A percentile compares a stretch with the other conserved stretches of the same genome.
phyloP scores from a whole-genome alignment of 2,113 vertebrate species.

The Corvus hawaiiensis region DNA sequence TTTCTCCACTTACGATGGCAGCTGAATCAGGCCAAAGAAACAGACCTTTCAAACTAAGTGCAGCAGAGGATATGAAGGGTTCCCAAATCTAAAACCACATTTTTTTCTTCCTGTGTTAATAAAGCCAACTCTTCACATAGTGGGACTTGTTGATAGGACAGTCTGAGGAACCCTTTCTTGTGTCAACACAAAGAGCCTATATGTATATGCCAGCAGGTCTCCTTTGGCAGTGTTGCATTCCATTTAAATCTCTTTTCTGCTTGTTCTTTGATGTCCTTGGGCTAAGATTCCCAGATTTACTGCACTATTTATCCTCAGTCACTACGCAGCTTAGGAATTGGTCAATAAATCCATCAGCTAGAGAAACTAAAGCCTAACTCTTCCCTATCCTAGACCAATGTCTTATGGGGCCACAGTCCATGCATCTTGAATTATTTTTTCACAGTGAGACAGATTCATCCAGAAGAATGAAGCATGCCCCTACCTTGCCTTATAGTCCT shows the following conservation, averaged over 20 bases:
- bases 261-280: neutral
- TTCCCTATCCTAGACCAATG: neutral
- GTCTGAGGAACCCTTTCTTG: neutral
- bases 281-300: neutral
- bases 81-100: neutral
- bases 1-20: neutral
- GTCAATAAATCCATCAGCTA: neutral
- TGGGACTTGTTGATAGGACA: neutral
- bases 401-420: fast-evolving
- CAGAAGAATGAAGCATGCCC: neutral
- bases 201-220: fast-evolving
- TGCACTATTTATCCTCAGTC: neutral
- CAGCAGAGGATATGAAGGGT: neutral
- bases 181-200: neutral
- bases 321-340: neutral
- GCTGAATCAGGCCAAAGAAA: neutral
- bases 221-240: neutral
- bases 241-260: neutral
- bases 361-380: neutral
- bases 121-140: neutral
- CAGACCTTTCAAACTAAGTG: neutral
- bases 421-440: neutral
- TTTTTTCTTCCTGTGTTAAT: neutral
- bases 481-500: neutral
- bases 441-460: neutral